Base-by-base conservation (phyloP, 2,888 invertebrate species). In the Steinernema hermaphroditum region DNA sequence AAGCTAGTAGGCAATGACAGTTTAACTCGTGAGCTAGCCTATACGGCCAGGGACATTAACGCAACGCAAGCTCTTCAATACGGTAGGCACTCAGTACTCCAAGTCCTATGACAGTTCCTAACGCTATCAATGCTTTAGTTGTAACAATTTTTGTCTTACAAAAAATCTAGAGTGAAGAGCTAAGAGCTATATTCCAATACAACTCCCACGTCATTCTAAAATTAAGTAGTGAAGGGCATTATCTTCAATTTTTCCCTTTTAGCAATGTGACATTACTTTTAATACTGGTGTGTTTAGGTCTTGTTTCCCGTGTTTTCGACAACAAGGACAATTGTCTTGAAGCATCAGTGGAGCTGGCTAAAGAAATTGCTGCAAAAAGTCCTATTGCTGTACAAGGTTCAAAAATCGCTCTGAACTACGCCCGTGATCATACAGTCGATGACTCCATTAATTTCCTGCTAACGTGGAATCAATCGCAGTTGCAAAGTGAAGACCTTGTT, bases 381-480 rank as follows among this genome's bases (percentile, higher is more conserved):
- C 97, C 97, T 0, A 92, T 97, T 2, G 97, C 96, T 0, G 92
- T 97, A 0, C 96, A 96, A 87, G 91, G 92, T 2, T 92, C 93
- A 0, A 98, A 97, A 87, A 89, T 91, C 72, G 76, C 76, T 2
- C 85, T 97, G 24, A 90, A 82, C 72, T 96, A 93, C 87, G 92
- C 95, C 0, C 90, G 94, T 82, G 94, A 94, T 87, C 93, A 95
- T 84, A 89, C 92, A 0, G 93, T 92, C 24, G 91, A 92, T 78
- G 93, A 94, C 72, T 93, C 95, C 16, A 88, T 97, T 14, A 91
- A 94, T 82, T 93, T 93, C 83, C 92, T 95, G 87, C 94, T 95
- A 88, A 91, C 92, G 90, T 90, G 92, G 87, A 96, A 96, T 88
- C 92, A 92, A 86, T 87, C 90, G 16, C 92, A 93, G 91, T 89